Conservation (phyloP, 2,888 invertebrate species). For the Microplitis manilae region DNA sequence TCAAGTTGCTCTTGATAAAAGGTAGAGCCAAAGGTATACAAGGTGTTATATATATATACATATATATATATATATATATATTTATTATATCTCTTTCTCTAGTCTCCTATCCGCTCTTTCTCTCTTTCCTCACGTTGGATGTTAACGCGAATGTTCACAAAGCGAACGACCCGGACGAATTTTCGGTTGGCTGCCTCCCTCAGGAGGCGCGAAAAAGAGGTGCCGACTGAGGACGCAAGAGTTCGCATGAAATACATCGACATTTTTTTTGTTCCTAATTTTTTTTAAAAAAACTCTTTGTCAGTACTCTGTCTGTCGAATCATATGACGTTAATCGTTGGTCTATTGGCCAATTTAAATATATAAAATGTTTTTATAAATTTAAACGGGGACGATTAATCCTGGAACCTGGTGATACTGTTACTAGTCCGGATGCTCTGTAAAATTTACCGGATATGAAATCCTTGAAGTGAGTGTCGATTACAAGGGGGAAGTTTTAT, state of each 20-base stretch:
- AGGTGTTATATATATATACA: background rate
- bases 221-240: slow-evolving; percentile 32
- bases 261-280: slow-evolving; percentile 25
- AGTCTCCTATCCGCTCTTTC: background rate
- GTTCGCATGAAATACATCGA: slow-evolving; percentile 30
- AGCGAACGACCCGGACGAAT: slow-evolving; percentile 40
- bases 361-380: background rate
- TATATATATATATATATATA: slow-evolving; percentile 4
- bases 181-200: slow-evolving; percentile 32
- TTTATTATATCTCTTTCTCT: slow-evolving; percentile 12
- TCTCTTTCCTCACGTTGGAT: slow-evolving; percentile 24
- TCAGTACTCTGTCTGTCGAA: slow-evolving; percentile 8
- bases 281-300: slow-evolving; percentile 9
- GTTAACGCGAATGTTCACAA: slow-evolving; percentile 30
- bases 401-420: background rate
- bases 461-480: slow-evolving; percentile 51
- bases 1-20: slow-evolving; percentile 41
- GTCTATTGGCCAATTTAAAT: background rate
- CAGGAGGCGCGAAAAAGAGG: slow-evolving; percentile 36
- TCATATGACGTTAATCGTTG: background rate
- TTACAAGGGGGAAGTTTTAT: slow-evolving; percentile 40
- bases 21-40: slow-evolving; percentile 15
- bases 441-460: slow-evolving; percentile 45
- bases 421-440: slow-evolving; percentile 27
- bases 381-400: slow-evolving; percentile 2